phyloP scores from a whole-genome alignment of 2,113 vertebrate species.

The Serilophus lunatus region DNA sequence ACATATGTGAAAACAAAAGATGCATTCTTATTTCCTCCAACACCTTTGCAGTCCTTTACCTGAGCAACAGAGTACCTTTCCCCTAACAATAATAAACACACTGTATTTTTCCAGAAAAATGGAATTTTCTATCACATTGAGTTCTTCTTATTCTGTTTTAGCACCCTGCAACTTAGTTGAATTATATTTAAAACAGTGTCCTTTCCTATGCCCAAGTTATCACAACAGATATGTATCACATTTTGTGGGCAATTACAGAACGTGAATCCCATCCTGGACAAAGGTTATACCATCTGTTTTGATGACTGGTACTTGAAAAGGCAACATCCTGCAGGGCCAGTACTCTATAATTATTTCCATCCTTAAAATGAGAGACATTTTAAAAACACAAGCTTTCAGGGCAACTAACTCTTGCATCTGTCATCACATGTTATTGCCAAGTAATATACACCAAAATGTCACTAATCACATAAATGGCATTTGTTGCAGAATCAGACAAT shows the following conservation, averaged over 20 bases:
- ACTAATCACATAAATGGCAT: background rate
- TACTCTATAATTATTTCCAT: constrained; percentile 1
- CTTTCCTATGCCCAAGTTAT: background rate
- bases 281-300: background rate
- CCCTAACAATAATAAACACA: background rate
- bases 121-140: background rate
- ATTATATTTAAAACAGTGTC: background rate
- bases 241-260: background rate
- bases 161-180: background rate
- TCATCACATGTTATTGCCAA: background rate
- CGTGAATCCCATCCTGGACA: background rate
- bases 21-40: background rate
- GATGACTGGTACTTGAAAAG: background rate
- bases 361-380: background rate
- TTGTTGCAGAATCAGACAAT: too few species aligned
- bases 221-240: background rate
- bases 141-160: background rate
- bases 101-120: background rate
- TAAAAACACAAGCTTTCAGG: background rate
- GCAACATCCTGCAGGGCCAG: background rate
- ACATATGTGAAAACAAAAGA: background rate
- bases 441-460: background rate
- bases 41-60: background rate
- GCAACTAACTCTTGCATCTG: background rate
- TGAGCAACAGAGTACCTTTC: background rate